Evolutionary conservation across 2,888 invertebrate genomes (phyloP).

Genomic region (Zeuzera pyrina): DNA sequence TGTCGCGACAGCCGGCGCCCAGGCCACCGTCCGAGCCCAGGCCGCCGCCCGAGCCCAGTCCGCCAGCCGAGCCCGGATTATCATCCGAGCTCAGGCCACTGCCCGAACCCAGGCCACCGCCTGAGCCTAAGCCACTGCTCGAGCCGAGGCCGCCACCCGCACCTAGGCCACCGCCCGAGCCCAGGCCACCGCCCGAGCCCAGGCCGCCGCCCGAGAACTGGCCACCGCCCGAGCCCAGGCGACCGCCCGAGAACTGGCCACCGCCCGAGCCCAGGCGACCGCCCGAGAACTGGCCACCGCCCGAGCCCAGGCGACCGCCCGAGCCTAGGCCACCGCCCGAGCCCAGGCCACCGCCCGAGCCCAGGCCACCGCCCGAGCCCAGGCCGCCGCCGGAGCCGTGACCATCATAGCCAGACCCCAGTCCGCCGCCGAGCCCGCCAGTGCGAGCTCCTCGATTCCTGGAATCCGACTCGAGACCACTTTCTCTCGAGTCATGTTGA

Average conservation of each 20-base stretch:
- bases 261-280: conserved; percentile 62
- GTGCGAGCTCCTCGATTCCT: conserved; percentile 51
- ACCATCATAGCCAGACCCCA: conserved; percentile 26
- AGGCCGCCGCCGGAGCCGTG: conserved; percentile 24
- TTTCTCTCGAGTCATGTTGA: conserved; percentile 49
- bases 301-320: conserved; percentile 30
- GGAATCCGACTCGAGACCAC: conserved; percentile 64
- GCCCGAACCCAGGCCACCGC: conserved; percentile 26
- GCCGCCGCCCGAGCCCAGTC: conserved; percentile 26
- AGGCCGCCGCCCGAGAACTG: conserved; percentile 36
- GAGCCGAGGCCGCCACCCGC: conserved; percentile 3
- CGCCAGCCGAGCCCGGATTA: conserved; percentile 20
- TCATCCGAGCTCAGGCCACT: conserved; percentile 23
- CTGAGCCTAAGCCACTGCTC: conserved; percentile 24
- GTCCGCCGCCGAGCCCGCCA: conserved; percentile 13
- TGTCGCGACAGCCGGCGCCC: conserved; percentile 26
- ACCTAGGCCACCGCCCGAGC: conserved; percentile 21
- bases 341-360: conserved; percentile 31
- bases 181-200: conserved; percentile 33
- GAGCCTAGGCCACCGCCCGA: conserved; percentile 9
- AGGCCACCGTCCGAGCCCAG: conserved; percentile 19
- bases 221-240: conserved; percentile 19
- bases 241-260: no score
- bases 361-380: conserved; percentile 21
- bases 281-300: conserved; percentile 13